These are phyloP conservation scores for Danio albolineatus DNA, from an alignment of 2,797 vertebrate species.

Conservation along the genomic window DNA sequence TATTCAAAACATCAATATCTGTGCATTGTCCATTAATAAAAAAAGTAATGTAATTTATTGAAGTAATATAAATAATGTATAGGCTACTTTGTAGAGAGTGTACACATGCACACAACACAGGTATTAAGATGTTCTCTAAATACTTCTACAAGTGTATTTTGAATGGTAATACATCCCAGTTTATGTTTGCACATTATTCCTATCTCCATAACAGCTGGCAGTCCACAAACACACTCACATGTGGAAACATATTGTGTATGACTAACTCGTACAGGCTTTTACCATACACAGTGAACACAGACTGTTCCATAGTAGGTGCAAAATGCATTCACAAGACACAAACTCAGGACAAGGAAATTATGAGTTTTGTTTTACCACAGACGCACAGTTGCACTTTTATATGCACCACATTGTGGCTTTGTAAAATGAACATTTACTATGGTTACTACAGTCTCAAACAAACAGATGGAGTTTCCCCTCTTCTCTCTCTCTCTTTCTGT, in stretches of 20 bases:
- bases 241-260: neutral
- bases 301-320: neutral
- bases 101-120: neutral
- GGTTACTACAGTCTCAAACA: constrained; percentile 38
- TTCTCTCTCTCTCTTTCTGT: neutral
- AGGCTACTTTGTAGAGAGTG: no score
- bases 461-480: constrained; percentile 39
- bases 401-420: constrained; percentile 19
- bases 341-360: neutral
- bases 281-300: neutral
- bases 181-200: neutral
- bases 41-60: no score
- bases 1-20: no score
- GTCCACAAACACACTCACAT: neutral
- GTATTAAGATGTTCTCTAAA: neutral
- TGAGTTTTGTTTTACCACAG: neutral
- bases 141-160: neutral
- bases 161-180: neutral
- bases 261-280: neutral
- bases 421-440: constrained; percentile 29
- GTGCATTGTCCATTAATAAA: no score
- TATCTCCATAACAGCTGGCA: neutral
- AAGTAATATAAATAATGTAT: no score
- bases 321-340: neutral
- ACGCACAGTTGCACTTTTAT: neutral